Conservation (phyloP, 2,888 invertebrate species). For the Gandaritis pyraliata region DNA sequence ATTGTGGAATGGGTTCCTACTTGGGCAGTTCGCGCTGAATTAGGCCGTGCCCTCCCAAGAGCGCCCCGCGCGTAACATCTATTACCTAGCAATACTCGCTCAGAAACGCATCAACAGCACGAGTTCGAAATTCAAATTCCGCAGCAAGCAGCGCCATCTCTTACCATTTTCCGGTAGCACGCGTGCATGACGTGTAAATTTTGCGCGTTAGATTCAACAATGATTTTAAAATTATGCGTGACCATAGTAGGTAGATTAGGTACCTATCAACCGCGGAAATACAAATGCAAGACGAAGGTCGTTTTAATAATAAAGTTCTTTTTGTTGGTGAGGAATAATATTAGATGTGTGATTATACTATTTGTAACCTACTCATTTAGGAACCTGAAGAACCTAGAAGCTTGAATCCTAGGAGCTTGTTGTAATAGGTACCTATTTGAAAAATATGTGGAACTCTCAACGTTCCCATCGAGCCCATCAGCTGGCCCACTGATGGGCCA, state of each 20-base stretch:
- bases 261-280: slow-evolving; percentile 61
- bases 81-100: slow-evolving; percentile 59
- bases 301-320: slow-evolving; percentile 34
- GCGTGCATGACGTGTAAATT: background rate
- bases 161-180: slow-evolving; percentile 32
- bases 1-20: slow-evolving; percentile 79
- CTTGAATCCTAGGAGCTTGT: too few species aligned
- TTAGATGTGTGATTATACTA: background rate
- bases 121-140: slow-evolving; percentile 27
- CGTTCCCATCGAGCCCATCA: too few species aligned
- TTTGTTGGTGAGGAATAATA: background rate
- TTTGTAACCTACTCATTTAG: too few species aligned
- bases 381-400: too few species aligned
- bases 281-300: slow-evolving; percentile 67
- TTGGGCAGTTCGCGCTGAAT: slow-evolving; percentile 71
- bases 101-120: slow-evolving; percentile 63
- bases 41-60: slow-evolving; percentile 78
- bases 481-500: too few species aligned
- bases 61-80: slow-evolving; percentile 74
- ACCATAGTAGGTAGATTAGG: slow-evolving; percentile 41
- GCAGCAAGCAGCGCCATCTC: slow-evolving; percentile 46
- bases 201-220: slow-evolving; percentile 19
- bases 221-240: slow-evolving; percentile 43
- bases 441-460: too few species aligned
- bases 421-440: too few species aligned